Conservation (phyloP, 2,113 vertebrate species). For the Callospermophilus lateralis region DNA sequence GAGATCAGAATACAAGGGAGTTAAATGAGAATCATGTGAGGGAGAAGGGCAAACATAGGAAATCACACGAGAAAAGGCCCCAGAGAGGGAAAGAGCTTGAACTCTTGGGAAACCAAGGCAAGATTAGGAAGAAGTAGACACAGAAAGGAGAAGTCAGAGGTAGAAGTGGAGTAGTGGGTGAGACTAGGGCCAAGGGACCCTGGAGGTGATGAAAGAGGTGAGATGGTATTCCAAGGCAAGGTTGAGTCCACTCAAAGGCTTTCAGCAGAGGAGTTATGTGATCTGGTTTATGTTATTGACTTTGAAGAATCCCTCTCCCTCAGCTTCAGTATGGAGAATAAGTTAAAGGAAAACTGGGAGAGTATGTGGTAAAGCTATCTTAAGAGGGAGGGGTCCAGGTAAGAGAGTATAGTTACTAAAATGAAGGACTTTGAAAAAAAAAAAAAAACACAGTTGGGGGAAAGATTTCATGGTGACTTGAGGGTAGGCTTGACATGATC, state of each 20-base stretch:
- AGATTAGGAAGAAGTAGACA: neutral
- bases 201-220: fast-evolving
- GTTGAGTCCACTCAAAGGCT: neutral
- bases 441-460: neutral
- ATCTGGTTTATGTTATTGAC: fast-evolving
- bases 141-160: fast-evolving
- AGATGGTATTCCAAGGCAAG: neutral
- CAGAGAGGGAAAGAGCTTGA: neutral
- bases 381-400: neutral
- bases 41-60: neutral
- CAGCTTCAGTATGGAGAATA: neutral
- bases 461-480: neutral
- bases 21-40: neutral
- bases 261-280: neutral
- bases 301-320: neutral
- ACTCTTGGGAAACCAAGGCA: neutral
- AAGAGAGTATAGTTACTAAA: neutral
- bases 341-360: neutral
- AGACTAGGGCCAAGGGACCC: neutral
- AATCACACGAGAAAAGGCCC: neutral
- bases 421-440: neutral
- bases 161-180: fast-evolving
- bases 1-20: neutral
- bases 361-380: neutral
- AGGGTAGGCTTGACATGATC: neutral